Conservation (phyloP, 1,140 invertebrate genomes). For the Eupristina koningsbergeri region DNA sequence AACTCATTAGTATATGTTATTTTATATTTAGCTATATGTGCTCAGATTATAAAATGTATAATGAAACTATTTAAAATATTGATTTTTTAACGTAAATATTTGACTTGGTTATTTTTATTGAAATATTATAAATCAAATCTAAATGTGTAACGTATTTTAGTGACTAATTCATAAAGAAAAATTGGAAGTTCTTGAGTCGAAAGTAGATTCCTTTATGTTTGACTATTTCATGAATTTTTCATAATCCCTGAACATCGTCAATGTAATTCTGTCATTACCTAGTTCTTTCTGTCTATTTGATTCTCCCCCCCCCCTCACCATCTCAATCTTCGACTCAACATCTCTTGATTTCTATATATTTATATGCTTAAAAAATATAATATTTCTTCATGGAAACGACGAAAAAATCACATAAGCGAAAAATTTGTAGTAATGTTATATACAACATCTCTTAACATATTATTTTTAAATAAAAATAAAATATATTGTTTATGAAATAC, state of each 20-base stretch:
- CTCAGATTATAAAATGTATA: background rate
- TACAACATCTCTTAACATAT: too few species aligned
- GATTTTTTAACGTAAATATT: background rate
- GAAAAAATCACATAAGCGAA: too few species aligned
- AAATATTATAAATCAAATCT: conserved; percentile 54
- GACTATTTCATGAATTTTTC: background rate
- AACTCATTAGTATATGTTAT: too few species aligned
- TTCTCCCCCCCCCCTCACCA: too few species aligned
- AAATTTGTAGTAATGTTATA: too few species aligned
- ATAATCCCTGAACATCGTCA: background rate
- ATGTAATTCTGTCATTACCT: too few species aligned
- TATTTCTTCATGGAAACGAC: too few species aligned
- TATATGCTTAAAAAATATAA: background rate
- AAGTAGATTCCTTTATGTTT: background rate
- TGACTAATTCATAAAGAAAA: conserved; percentile 50
- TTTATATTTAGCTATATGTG: background rate
- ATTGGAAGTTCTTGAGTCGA: background rate
- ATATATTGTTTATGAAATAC: too few species aligned
- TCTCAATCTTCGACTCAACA: too few species aligned
- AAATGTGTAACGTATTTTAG: conserved; percentile 55
- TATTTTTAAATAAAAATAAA: too few species aligned
- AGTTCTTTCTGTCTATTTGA: background rate
- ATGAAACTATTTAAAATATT: background rate
- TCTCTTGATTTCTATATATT: background rate
- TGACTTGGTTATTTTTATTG: conserved; percentile 54